phyloP scores from a whole-genome alignment of 2,797 vertebrate genomes.

The Sandelia bainsii region DNA sequence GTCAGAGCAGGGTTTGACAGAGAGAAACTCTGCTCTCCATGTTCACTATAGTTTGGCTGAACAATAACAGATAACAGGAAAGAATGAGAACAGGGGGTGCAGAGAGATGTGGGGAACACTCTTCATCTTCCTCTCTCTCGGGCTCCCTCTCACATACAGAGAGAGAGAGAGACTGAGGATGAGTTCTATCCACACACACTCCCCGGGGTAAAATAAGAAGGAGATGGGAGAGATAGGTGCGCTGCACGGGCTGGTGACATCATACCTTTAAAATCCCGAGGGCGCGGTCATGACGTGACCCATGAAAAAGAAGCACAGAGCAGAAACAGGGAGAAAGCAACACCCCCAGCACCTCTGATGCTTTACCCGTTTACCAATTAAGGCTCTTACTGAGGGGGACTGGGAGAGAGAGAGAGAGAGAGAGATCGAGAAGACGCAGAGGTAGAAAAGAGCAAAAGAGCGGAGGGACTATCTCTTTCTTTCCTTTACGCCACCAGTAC shows the following conservation, averaged over 20 bases:
- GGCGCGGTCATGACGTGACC: conserved; percentile 86
- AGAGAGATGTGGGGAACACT: conserved; percentile 12
- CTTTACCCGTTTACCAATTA: conserved; percentile 89
- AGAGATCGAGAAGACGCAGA: conserved; percentile 49
- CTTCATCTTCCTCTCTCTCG: not conserved
- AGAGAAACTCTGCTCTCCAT: conserved; percentile 27
- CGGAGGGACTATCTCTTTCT: conserved; percentile 71
- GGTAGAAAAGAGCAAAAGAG: conserved; percentile 72
- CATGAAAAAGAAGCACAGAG: conserved; percentile 41
- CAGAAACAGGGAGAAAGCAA: conserved; percentile 27
- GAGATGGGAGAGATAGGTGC: conserved; percentile 28
- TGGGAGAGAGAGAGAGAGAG: conserved; percentile 32
- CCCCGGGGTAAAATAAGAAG: not conserved
- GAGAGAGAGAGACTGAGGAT: not conserved
- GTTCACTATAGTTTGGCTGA: conserved; percentile 31
- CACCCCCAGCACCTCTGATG: conserved; percentile 75
- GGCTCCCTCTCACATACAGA: not conserved
- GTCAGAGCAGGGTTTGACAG: conserved; percentile 42
- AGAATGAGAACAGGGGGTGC: conserved; percentile 27
- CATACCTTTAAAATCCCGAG: conserved; percentile 83
- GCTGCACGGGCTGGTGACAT: conserved; percentile 73
- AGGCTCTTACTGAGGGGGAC: conserved; percentile 79
- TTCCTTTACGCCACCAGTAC: conserved; percentile 52
- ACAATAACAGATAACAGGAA: conserved; percentile 63
- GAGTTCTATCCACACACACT: not conserved